Evolutionary conservation across 2,888 invertebrate species (phyloP).

Genomic region (Sphaerophoria taeniata): DNA sequence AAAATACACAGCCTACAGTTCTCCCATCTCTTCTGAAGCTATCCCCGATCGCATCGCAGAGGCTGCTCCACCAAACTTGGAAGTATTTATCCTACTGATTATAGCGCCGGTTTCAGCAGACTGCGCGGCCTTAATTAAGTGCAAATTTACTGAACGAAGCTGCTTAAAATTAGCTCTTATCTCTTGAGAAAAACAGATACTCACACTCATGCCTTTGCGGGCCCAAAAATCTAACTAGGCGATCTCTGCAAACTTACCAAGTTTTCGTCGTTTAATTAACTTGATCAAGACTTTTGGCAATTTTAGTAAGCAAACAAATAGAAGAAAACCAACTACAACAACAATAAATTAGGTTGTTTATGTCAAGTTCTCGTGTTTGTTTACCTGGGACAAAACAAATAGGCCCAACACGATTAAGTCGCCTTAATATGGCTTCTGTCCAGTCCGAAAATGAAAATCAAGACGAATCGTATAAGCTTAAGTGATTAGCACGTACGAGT

Average conservation of each 20-base stretch:
- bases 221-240: slow-evolving; percentile 5
- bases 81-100: slow-evolving; percentile 67
- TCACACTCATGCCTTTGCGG: slow-evolving; percentile 17
- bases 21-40: background rate
- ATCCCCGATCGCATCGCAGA: background rate
- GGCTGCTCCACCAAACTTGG: slow-evolving; percentile 55
- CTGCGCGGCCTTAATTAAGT: slow-evolving; percentile 63
- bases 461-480: slow-evolving; percentile 43
- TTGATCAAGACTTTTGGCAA: slow-evolving; percentile 22
- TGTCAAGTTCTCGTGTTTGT: slow-evolving; percentile 49
- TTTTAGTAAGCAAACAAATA: slow-evolving; percentile 23
- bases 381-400: slow-evolving; percentile 40
- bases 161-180: slow-evolving; percentile 9
- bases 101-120: slow-evolving; percentile 38
- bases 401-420: slow-evolving; percentile 57
- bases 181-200: slow-evolving; percentile 5
- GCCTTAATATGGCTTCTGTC: slow-evolving; percentile 33
- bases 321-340: slow-evolving; percentile 17
- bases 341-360: slow-evolving; percentile 46
- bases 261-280: background rate
- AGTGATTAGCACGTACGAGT: slow-evolving; percentile 58
- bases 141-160: slow-evolving; percentile 57
- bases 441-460: slow-evolving; percentile 7
- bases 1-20: slow-evolving; percentile 53
- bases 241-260: background rate